Conservation (phyloP, 2,797 vertebrate genomes). For the Enteromius trimaculatus region DNA sequence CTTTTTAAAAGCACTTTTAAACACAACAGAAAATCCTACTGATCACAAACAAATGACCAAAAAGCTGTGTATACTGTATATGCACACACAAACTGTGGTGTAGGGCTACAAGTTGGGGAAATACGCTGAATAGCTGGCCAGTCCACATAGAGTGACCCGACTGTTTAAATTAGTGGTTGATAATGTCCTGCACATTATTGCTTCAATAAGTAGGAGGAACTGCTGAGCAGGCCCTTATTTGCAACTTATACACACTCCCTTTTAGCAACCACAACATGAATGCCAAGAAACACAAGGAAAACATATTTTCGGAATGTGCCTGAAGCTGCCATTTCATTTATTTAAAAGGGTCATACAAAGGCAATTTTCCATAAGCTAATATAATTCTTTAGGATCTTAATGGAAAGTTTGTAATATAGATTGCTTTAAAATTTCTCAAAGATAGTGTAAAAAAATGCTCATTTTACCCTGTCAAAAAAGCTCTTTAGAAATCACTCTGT, state of each 20-base stretch:
- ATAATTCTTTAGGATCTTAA: too few relatives aligned
- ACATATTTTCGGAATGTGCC: not conserved
- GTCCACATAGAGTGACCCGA: not conserved
- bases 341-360: not conserved
- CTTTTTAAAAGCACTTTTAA: not conserved
- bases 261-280: slow-evolving; percentile 15
- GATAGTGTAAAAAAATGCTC: too few relatives aligned
- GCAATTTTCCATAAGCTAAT: too few relatives aligned
- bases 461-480: too few relatives aligned
- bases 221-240: slow-evolving; percentile 38
- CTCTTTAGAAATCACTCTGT: too few relatives aligned
- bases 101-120: not conserved
- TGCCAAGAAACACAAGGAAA: not conserved
- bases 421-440: too few relatives aligned
- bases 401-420: too few relatives aligned
- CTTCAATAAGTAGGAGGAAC: slow-evolving; percentile 53
- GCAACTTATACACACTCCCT: slow-evolving; percentile 30
- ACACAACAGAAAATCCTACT: not conserved
- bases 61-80: not conserved
- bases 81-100: not conserved
- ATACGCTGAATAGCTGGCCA: not conserved
- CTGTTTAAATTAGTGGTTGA: slow-evolving; percentile 16
- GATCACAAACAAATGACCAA: not conserved
- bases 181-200: slow-evolving; percentile 34
- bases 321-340: not conserved